A percentile compares a stretch with the other conserved stretches of the same genome.
These are phyloP conservation scores for Crotophaga sulcirostris DNA, from an alignment of 2,113 vertebrate genomes.

Conservation along the genomic window DNA sequence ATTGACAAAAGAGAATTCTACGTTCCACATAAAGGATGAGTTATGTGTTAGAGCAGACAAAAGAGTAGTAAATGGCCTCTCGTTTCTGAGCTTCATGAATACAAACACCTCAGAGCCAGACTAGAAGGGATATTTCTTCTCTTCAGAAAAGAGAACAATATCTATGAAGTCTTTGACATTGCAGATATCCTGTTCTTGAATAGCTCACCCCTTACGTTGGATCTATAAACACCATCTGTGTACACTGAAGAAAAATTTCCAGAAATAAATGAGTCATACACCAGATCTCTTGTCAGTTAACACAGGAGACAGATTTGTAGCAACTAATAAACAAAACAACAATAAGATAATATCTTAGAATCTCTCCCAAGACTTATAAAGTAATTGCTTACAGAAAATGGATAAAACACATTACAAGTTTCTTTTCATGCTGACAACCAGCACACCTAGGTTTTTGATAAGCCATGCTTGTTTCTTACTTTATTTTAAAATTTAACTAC, in stretches of 20 bases:
- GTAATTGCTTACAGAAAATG: not conserved
- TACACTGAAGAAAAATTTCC: constrained; percentile 27
- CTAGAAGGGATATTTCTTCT: not conserved
- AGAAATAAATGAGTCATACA: constrained; percentile 53
- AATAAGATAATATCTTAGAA: not conserved
- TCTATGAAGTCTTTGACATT: not conserved
- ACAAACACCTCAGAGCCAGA: not conserved
- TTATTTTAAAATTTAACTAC: not conserved
- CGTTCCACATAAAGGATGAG: not conserved
- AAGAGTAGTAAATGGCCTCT: constrained; percentile 5
- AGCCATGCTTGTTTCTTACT: not conserved
- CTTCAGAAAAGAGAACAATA: not conserved
- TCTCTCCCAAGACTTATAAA: not conserved
- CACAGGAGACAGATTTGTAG: not conserved
- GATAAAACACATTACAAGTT: not conserved
- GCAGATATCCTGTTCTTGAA: not conserved
- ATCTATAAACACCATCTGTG: constrained; percentile 61
- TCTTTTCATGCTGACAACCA: not conserved
- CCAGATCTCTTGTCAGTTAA: constrained; percentile 8
- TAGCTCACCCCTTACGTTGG: not conserved
- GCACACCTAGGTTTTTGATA: not conserved
- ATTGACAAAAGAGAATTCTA: constrained; percentile 11
- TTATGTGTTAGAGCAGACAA: constrained; percentile 17
- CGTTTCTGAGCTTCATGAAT: not conserved
- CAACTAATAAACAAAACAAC: constrained; percentile 36